phyloP scores from a whole-genome alignment of 2,888 invertebrate species.

The Drosophila borborema region DNA sequence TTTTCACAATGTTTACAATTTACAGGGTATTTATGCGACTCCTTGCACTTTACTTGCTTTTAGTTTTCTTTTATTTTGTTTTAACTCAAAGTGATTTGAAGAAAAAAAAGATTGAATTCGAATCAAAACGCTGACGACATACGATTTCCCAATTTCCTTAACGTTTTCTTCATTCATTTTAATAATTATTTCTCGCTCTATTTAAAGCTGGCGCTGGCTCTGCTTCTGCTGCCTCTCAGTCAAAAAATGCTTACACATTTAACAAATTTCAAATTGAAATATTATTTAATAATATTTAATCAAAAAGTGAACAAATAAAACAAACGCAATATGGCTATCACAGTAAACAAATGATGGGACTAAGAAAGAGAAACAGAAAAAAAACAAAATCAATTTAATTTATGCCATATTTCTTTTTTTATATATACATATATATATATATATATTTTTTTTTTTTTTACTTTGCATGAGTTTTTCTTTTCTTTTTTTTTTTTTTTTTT shows the following conservation, averaged over 20 bases:
- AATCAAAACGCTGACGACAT: constrained; percentile 50
- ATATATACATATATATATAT: constrained; percentile 18
- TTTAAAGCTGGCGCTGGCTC: constrained; percentile 48
- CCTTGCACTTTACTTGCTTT: constrained; percentile 16
- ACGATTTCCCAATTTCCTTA: constrained; percentile 6
- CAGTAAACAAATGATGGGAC: constrained; percentile 77
- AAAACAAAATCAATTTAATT: constrained; percentile 65
- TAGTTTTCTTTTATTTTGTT: constrained; percentile 8
- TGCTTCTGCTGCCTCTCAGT: constrained; percentile 51
- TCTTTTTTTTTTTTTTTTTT: constrained; percentile 26
- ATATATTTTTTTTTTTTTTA: constrained; percentile 34
- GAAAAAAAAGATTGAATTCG: constrained; percentile 23
- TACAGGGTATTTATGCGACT: constrained; percentile 49
- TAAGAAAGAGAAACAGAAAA: constrained; percentile 25
- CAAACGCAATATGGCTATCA: constrained; percentile 78
- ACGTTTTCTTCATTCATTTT: neutral
- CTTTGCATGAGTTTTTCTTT: constrained; percentile 24
- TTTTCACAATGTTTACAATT: constrained; percentile 59
- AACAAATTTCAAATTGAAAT: constrained; percentile 63
- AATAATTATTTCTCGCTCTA: constrained; percentile 29
- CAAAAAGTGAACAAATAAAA: constrained; percentile 18
- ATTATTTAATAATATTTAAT: constrained; percentile 23
- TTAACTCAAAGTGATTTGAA: constrained; percentile 32
- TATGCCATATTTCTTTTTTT: constrained; percentile 62
- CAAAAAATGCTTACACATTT: constrained; percentile 74